These are phyloP conservation scores for Caradrina kadenii DNA, from an alignment of 2,888 invertebrate species.

Conservation along the genomic window DNA sequence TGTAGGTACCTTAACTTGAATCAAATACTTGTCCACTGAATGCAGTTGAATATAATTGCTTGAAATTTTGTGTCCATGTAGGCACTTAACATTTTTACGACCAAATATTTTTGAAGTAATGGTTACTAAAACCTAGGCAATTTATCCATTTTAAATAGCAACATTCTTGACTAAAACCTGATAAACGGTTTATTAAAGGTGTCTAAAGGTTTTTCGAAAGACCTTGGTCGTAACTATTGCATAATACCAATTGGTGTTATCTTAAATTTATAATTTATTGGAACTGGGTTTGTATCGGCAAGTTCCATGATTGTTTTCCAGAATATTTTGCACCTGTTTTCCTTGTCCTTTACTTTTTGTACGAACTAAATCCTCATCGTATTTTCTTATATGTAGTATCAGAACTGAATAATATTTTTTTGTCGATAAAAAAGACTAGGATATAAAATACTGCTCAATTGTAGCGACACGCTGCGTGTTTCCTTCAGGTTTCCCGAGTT, in stretches of 20 bases:
- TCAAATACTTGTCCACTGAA: not conserved
- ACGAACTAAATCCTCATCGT: slow-evolving; percentile 41
- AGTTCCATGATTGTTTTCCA: slow-evolving; percentile 47
- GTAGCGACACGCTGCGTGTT: slow-evolving; percentile 4
- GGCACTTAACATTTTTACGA: not conserved
- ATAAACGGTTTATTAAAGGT: slow-evolving; percentile 14
- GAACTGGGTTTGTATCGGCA: slow-evolving; percentile 42
- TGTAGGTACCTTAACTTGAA: not conserved
- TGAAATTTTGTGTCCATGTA: not conserved
- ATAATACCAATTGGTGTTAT: slow-evolving; percentile 48
- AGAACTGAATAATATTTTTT: slow-evolving; percentile 7
- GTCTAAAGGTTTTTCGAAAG: slow-evolving; percentile 30
- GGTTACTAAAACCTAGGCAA: slow-evolving; percentile 5
- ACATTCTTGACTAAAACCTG: slow-evolving; percentile 18
- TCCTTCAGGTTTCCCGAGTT: slow-evolving; percentile 35
- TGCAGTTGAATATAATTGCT: not conserved
- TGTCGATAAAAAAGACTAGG: slow-evolving; percentile 4
- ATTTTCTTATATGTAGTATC: slow-evolving; percentile 27
- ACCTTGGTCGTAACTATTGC: slow-evolving; percentile 45
- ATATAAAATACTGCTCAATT: slow-evolving; percentile 10
- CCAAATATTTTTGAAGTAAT: slow-evolving; percentile 2
- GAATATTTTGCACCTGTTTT: slow-evolving; percentile 52
- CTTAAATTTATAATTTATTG: slow-evolving; percentile 43
- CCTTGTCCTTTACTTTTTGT: slow-evolving; percentile 47
- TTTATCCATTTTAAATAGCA: slow-evolving; percentile 21